Base-by-base conservation (phyloP, 2,797 vertebrate genomes). In the Pelodytes ibericus region DNA sequence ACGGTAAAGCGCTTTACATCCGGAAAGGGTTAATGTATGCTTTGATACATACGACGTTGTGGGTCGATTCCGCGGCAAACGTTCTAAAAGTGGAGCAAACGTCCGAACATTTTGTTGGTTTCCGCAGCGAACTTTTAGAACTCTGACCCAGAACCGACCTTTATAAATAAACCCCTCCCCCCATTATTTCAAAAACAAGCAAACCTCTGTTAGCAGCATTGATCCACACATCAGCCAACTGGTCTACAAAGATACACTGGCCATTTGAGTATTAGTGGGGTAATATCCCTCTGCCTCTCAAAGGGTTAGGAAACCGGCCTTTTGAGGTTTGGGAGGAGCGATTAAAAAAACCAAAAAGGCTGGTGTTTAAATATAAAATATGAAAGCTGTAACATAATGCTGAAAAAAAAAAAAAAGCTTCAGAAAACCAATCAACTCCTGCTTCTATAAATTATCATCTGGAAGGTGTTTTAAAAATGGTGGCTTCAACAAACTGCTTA, bases 121-220 rank as follows among this genome's bases (percentile, higher is more conserved):
- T n/a, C n/a, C n/a, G n/a, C n/a, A n/a, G n/a, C n/a, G n/a, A n/a
- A n/a, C n/a, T n/a, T n/a, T n/a, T n/a, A n/a, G n/a, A n/a, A n/a
- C n/a, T n/a, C n/a, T n/a, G n/a, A n/a, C n/a, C n/a, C n/a, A n/a
- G n/a, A n/a, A n/a, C n/a, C n/a, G n/a, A n/a, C n/a, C n/a, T n/a
- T n/a, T n/a, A 36, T 36, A 36, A 36, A 65, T 71, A 33, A 49
- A 64, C n/a, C n/a, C n/a, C n/a, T n/a, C n/a, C n/a, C n/a, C n/a
- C n/a, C n/a, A n/a, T n/a, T 64, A 63, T 56, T 36, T 64, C 60
- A 74, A 3, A 36, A 29, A 77, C 51, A 66, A 71, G 75, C 68
- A 29, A 58, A 60, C 39, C 31, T 78, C 31, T 68, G 70, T 79
- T 79, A 79, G 76, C 76, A 79, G 76, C 76, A 79, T 31, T 63